phyloP scores from a whole-genome alignment of 1,140 invertebrate genomes.

The Argopecten irradians region DNA sequence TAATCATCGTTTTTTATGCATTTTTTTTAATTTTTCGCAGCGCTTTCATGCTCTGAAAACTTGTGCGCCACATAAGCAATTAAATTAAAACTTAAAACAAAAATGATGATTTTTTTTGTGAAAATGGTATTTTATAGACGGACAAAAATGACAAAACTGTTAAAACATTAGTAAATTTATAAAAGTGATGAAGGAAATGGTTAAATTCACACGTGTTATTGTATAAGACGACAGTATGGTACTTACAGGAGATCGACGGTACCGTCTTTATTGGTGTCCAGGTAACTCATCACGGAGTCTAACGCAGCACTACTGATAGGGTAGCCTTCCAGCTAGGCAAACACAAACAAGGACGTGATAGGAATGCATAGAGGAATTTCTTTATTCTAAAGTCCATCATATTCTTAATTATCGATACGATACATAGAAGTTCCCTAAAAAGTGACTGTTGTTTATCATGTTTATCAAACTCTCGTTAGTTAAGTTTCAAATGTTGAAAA shows the following conservation, averaged over 20 bases:
- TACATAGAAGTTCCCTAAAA: neutral
- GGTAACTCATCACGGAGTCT: constrained; percentile 62
- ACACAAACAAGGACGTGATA: neutral
- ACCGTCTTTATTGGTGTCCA: constrained; percentile 63
- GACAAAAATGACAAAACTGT: too few relatives aligned
- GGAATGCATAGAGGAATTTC: neutral
- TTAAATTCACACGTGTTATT: neutral
- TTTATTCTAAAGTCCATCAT: neutral
- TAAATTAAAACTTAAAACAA: too few relatives aligned
- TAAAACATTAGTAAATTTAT: too few relatives aligned
- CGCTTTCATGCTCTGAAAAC: too few relatives aligned
- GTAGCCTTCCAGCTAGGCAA: constrained; percentile 60
- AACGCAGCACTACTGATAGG: constrained; percentile 62
- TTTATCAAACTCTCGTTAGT: too few relatives aligned
- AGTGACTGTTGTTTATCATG: too few relatives aligned
- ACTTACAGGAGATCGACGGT: constrained; percentile 66
- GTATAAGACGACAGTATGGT: neutral
- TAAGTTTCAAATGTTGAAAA: neutral
- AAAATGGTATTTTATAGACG: too few relatives aligned
- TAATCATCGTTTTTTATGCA: too few relatives aligned
- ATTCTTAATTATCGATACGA: neutral
- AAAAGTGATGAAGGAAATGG: neutral
- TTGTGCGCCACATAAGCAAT: too few relatives aligned
- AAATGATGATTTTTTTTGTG: too few relatives aligned
- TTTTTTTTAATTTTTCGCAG: too few relatives aligned